Conservation (phyloP, 2,113 vertebrate species). For the Scomber japonicus region DNA sequence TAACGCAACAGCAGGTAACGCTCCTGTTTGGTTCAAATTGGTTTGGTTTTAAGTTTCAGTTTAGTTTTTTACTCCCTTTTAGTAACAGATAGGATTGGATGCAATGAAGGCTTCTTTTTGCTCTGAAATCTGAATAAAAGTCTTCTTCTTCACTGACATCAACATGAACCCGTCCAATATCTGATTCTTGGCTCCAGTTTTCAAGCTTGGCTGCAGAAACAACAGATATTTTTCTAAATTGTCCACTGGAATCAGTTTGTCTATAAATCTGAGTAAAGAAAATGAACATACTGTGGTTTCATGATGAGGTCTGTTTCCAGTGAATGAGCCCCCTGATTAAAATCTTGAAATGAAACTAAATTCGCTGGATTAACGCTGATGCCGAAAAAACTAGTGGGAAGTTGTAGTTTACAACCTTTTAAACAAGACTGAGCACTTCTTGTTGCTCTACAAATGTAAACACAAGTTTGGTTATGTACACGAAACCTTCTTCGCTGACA, state of each 20-base stretch:
- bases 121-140: neutral
- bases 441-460: too few species aligned
- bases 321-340: neutral
- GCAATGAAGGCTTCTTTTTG: too few species aligned
- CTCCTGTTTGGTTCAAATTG: neutral
- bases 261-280: neutral
- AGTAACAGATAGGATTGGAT: too few species aligned
- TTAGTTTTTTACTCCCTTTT: too few species aligned
- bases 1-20: constrained; percentile 45
- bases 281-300: neutral
- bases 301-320: neutral
- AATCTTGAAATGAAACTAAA: neutral
- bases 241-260: neutral
- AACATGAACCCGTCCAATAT: too few species aligned
- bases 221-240: constrained; percentile 1
- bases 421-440: neutral
- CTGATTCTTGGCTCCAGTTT: too few species aligned
- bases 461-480: too few species aligned
- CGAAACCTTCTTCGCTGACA: too few species aligned
- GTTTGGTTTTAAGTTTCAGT: neutral
- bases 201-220: too few species aligned
- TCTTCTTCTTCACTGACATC: neutral
- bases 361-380: neutral
- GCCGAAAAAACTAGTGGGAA: neutral
- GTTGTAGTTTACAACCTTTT: neutral